These are phyloP conservation scores for Lasioglossum malachurum DNA, from an alignment of 2,888 invertebrate genomes.

Conservation along the genomic window DNA sequence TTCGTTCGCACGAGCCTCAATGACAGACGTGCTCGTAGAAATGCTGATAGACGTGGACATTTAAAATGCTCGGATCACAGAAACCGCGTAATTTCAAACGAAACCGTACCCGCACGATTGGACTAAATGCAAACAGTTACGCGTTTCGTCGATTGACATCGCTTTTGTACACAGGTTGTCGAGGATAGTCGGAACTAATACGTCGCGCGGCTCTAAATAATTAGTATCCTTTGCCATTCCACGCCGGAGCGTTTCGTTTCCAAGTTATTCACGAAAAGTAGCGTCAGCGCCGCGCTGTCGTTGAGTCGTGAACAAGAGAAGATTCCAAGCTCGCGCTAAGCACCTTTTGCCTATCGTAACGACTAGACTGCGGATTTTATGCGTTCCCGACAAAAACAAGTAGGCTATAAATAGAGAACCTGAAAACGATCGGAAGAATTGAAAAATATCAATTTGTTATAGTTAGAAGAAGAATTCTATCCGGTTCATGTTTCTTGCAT, in stretches of 20 bases:
- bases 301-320: not conserved
- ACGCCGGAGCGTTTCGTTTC: not conserved
- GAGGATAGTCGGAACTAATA: not conserved
- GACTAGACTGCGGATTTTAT: not conserved
- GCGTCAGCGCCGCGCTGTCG: not conserved
- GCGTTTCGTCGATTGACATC: slow-evolving; percentile 5
- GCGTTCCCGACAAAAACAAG: not conserved
- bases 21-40: not conserved
- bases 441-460: not conserved
- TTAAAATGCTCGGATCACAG: not conserved
- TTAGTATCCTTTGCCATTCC: no score
- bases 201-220: no score
- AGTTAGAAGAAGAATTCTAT: not conserved
- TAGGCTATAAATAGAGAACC: not conserved
- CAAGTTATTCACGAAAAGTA: not conserved
- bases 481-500: not conserved
- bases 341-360: not conserved
- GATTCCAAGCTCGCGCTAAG: not conserved
- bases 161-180: not conserved
- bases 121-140: not conserved
- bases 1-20: not conserved
- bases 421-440: not conserved
- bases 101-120: not conserved
- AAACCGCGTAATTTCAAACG: not conserved
- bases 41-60: not conserved